Base-by-base conservation (phyloP, 1,140 invertebrate species). In the Brachionus koreanus region DNA sequence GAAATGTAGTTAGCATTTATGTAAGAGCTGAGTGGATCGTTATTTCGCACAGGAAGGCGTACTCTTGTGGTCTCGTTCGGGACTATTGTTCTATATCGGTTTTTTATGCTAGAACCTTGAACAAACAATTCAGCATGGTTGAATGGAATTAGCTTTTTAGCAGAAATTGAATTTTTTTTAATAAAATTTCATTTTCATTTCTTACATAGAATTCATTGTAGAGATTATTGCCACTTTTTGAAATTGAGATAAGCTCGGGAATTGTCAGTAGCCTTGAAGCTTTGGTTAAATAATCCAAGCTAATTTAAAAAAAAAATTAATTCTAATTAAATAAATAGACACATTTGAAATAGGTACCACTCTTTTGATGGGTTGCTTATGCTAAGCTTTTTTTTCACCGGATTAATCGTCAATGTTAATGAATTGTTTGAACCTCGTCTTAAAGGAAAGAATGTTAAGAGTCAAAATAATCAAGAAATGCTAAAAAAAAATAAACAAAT, bases 1-100 rank as follows among this genome's bases (percentile, higher is more conserved):
- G 93, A 92, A 84, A 95, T 93, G 86, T 93, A 94, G 90, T 95
- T 95, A 85, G 94, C 94, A 89, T 95, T 94, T 25, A 95, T 94
- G 85, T 95, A 95, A 83, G 90, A 91, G 0, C 86, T 84, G 1
- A 90, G 84, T 33, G 89, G 89, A 86, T 90, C 90, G 82, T 92
- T 91, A 42, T 88, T 85, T 84, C 84, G 87, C 63, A 89, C 82
- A 92, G 87, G 76, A 92, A 90, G 79, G 35, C 83, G 83, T 13
- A 95, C 93, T 82, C 94, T 90, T 2, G 93, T 93, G 84, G 92
- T 91, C 85, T 93, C 91, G 86, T 95, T 96, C 5, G 95, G 94
- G 84, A 96, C 88, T 67, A 97, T 94, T 0, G 93, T 93, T 85
- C 92, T 92, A 86, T 97, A 97, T 83, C 95, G 91, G 88, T 97